Evolutionary conservation across 2,797 vertebrate genomes (phyloP).

Genomic region (Ispidina lecontei): DNA sequence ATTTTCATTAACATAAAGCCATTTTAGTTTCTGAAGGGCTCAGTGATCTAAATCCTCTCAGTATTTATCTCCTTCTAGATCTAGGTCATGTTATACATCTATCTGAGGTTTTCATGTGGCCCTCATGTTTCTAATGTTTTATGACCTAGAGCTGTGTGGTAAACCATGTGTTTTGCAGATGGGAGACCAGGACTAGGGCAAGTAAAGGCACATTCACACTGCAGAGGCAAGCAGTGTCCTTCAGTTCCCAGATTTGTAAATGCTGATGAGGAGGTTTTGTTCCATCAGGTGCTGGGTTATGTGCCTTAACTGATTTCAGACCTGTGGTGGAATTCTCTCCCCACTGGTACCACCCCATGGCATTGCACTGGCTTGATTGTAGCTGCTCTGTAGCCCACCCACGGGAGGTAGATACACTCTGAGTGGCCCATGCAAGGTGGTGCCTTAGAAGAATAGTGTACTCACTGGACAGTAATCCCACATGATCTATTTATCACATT

Average conservation of each 20-base stretch:
- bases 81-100: constrained; percentile 2
- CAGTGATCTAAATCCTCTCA: constrained; percentile 37
- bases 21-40: constrained; percentile 36
- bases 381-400: background rate
- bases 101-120: background rate
- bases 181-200: background rate
- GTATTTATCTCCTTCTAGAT: background rate
- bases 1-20: constrained; percentile 52
- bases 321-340: background rate
- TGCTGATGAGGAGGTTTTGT: background rate
- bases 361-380: background rate
- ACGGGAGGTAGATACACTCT: background rate
- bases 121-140: background rate
- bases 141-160: background rate
- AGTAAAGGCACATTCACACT: background rate
- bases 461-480: background rate
- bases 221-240: rapidly evolving
- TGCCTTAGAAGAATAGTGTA: background rate
- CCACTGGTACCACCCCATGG: rapidly evolving
- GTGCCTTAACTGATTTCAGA: background rate
- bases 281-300: background rate
- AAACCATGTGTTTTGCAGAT: background rate
- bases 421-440: background rate
- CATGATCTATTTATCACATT: rapidly evolving
- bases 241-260: background rate